Evolutionary conservation across 2,888 invertebrate species (phyloP).

Genomic region (Penaeus monodon): DNA sequence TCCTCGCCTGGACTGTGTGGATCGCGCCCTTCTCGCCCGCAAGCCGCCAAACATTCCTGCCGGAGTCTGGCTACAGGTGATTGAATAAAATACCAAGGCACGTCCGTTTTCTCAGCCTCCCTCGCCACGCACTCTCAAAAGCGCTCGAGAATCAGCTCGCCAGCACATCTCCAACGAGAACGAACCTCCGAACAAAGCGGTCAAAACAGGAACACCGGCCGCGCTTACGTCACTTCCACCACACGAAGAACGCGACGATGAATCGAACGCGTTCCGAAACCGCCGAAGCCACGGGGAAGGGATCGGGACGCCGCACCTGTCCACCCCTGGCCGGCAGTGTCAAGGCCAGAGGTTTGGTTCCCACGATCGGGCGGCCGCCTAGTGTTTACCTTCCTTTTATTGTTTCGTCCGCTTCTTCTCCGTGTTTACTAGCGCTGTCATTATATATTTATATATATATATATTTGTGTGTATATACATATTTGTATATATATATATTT

Average conservation of each 20-base stretch:
- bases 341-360: constrained; percentile 43
- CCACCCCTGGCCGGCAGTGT: constrained; percentile 33
- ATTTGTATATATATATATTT: neutral
- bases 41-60: constrained; percentile 36
- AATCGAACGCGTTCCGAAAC: neutral
- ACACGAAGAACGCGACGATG: neutral
- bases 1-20: neutral
- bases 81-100: constrained; percentile 52
- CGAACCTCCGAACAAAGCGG: neutral
- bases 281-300: neutral
- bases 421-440: neutral
- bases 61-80: constrained; percentile 46
- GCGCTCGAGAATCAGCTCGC: neutral
- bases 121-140: neutral
- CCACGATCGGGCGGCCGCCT: constrained; percentile 28
- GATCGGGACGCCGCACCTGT: constrained; percentile 16
- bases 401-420: constrained; percentile 1
- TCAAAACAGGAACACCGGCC: neutral
- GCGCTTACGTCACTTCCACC: neutral
- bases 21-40: constrained; percentile 24
- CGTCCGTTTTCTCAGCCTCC: constrained; percentile 17
- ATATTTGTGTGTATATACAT: neutral
- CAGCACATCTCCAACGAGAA: neutral
- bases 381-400: constrained; percentile 44
- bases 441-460: neutral